phyloP scores from a whole-genome alignment of 2,888 invertebrate species.

The Drosophila neoperkinsi region DNA sequence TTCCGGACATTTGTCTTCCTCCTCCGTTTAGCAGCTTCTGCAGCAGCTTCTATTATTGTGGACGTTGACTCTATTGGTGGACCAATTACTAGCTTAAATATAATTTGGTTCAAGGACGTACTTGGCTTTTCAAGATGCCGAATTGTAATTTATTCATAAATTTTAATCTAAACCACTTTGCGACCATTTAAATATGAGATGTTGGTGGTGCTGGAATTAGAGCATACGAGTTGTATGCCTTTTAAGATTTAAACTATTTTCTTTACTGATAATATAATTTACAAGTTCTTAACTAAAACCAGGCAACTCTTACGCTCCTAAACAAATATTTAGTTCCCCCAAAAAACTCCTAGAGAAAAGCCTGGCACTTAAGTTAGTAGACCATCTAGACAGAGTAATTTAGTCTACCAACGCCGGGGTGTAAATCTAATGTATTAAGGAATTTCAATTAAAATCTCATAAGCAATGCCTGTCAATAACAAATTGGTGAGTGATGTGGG shows the following conservation, averaged over 20 bases:
- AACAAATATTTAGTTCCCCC: not conserved
- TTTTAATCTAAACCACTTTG: too few species aligned
- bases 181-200: not conserved
- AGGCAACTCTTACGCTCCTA: not conserved
- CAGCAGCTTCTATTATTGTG: too few species aligned
- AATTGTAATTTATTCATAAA: not conserved
- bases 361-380: not conserved
- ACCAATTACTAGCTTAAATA: too few species aligned
- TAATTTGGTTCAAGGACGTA: too few species aligned
- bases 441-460: conserved; percentile 63
- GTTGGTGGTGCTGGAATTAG: not conserved
- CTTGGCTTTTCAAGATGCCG: too few species aligned
- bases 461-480: conserved; percentile 47
- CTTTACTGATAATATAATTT: not conserved
- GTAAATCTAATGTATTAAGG: conserved; percentile 45
- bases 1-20: fast-evolving
- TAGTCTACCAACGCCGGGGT: conserved; percentile 25
- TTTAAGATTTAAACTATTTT: not conserved
- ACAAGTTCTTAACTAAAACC: not conserved
- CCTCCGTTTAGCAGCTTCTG: too few species aligned
- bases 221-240: not conserved
- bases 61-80: too few species aligned
- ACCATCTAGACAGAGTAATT: not conserved
- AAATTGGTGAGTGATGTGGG: not conserved
- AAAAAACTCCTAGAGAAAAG: not conserved